Evolutionary conservation across 2,113 vertebrate species (phyloP), one percentile per base, ranked within the genome.

Genomic region (Lagopus muta): DNA sequence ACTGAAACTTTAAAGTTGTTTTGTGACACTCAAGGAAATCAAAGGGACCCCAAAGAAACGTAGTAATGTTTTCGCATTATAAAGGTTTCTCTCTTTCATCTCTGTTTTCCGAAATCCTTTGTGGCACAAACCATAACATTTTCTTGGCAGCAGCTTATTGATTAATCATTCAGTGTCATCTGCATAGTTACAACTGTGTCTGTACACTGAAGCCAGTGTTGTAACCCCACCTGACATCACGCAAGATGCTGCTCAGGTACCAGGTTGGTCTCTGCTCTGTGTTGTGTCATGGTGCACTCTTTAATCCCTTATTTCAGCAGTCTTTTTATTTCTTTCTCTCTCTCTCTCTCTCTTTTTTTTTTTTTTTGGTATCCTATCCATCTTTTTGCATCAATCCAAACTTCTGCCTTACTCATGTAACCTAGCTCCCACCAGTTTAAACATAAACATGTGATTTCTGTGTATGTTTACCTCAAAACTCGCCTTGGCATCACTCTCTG

Each of bases 331-430:
- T 36, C 34, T 32, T 40, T 65, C 5, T 40, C 4, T 40, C 12
- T 13, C 40, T 40, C 11, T 40, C 40, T 13, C 40, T 40, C 12
- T 40, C 7, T 40, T 13, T 40, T 40, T 40, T 12, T 40, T 13
- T 40, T 40, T 40, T 12, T 4, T 32, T 36, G 30, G 0, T 65
- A 20, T 14, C 10, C 30, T 36, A 61, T 2, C 3, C 16, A 64
- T n/a, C 40, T 8, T 58, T 55, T 54, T 32, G 16, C 8, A 50
- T 4, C 75, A 55, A 62, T 36, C 13, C 20, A 58, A n/a, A 82
- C 6, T 4, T 69, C 8, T 47, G 21, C 32, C 47, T 75, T 78
- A 47, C 32, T 66, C 3, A 0, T n/a, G 10, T 71, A 52, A 6
- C 40, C 14, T 45, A 65, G 32, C 5, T 2, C 3, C 10, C 8